phyloP scores from a whole-genome alignment of 2,113 vertebrate genomes.

The Ochotona curzoniae region DNA sequence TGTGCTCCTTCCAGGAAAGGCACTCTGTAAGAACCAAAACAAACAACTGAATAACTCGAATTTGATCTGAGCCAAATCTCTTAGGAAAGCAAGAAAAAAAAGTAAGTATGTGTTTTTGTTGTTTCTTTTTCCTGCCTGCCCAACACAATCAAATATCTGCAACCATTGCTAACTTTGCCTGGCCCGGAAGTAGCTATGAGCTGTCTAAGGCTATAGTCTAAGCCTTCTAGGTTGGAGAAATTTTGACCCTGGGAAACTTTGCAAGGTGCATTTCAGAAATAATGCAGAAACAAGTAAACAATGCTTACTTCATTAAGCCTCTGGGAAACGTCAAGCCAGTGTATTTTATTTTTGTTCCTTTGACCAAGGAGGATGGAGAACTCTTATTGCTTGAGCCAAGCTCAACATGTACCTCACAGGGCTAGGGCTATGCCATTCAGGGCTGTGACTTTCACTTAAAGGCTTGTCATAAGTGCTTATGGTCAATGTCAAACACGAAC shows the following conservation, averaged over 20 bases:
- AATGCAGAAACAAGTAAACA: conserved; percentile 41
- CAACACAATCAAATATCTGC: neutral
- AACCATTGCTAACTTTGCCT: neutral
- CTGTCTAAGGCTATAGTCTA: neutral
- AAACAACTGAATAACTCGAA: conserved; percentile 72
- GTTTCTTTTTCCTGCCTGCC: neutral
- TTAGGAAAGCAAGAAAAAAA: conserved; percentile 34
- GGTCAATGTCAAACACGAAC: neutral
- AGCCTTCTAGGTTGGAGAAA: neutral
- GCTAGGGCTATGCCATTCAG: neutral
- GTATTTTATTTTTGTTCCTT: conserved; percentile 10
- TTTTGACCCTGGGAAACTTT: neutral
- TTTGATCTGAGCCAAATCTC: conserved; percentile 61
- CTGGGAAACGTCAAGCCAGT: neutral
- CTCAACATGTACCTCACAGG: neutral
- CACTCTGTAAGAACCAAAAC: conserved; percentile 78
- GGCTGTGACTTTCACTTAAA: neutral
- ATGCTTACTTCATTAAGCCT: neutral
- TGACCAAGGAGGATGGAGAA: neutral
- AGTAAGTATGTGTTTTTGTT: conserved; percentile 28
- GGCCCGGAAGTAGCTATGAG: conserved; percentile 8
- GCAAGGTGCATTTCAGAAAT: conserved; percentile 17
- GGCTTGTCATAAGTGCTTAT: conserved; percentile 1
- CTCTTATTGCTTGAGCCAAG: neutral
- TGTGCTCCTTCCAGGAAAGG: conserved; percentile 78